Evolutionary conservation across 2,888 invertebrate genomes (phyloP).

Genomic region (Spialia ferax): DNA sequence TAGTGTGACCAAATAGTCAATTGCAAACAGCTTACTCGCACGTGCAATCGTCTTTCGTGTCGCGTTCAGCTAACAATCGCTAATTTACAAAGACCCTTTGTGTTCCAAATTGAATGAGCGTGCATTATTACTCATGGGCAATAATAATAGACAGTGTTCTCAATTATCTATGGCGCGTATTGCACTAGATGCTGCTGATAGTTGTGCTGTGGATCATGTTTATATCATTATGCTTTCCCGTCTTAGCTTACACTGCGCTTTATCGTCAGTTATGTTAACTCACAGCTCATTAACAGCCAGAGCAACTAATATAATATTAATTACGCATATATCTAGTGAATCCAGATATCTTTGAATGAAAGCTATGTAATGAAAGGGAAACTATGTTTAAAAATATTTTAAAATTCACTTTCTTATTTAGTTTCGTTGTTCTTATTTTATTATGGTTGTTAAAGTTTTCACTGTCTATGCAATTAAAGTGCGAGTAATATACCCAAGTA

Average conservation of each 20-base stretch:
- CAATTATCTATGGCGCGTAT: conserved; percentile 27
- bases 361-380: too few relatives aligned
- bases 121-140: conserved; percentile 39
- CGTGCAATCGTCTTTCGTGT: conserved; percentile 58
- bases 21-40: conserved; percentile 47
- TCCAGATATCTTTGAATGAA: too few relatives aligned
- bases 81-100: conserved; percentile 45
- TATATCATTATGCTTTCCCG: conserved; percentile 5
- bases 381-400: too few relatives aligned
- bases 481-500: neutral
- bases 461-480: neutral
- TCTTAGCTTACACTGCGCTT: conserved; percentile 18
- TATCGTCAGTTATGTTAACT: neutral
- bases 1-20: conserved; percentile 36
- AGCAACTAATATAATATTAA: neutral
- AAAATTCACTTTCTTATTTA: neutral
- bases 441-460: neutral
- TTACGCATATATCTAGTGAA: neutral
- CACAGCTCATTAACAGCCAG: neutral
- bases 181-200: conserved; percentile 21
- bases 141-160: conserved; percentile 28
- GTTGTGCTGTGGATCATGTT: conserved; percentile 13
- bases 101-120: conserved; percentile 41
- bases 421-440: neutral
- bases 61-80: conserved; percentile 42